phyloP scores from a whole-genome alignment of 2,797 vertebrate species.

The Pangasius krempfi region DNA sequence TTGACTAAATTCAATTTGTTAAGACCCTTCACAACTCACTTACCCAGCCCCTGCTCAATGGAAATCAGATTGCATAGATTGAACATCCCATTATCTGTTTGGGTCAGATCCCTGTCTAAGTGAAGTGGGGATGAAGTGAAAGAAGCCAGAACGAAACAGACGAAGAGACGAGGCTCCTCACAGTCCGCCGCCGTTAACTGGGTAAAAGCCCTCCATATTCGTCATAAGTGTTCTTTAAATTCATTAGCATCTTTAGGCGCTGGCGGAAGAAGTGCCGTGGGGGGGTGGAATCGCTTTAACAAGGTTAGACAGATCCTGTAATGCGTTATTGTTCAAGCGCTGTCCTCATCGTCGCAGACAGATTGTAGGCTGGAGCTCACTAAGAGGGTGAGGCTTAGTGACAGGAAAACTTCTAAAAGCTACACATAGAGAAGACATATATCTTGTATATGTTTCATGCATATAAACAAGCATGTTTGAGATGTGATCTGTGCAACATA shows the following conservation, averaged over 20 bases:
- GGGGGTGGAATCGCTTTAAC: slow-evolving; percentile 76
- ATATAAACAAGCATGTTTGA: not conserved
- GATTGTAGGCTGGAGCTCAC: slow-evolving; percentile 56
- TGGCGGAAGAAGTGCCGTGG: slow-evolving; percentile 77
- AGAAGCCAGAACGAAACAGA: slow-evolving; percentile 71
- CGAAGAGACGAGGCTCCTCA: slow-evolving; percentile 78
- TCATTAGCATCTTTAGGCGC: slow-evolving; percentile 83
- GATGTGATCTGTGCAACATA: not conserved
- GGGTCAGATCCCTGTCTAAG: slow-evolving; percentile 72
- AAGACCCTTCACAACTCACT: slow-evolving; percentile 84
- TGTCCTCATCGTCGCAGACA: slow-evolving; percentile 74
- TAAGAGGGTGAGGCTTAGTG: slow-evolving; percentile 24
- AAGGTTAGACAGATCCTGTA: slow-evolving; percentile 80
- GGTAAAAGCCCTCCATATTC: slow-evolving; percentile 85
- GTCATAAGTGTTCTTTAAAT: slow-evolving; percentile 88
- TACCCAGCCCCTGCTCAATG: slow-evolving; percentile 82
- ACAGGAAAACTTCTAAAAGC: slow-evolving; percentile 19
- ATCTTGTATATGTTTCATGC: not conserved
- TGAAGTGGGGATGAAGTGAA: slow-evolving; percentile 66
- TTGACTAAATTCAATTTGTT: slow-evolving; percentile 84
- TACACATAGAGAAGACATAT: slow-evolving; percentile 2
- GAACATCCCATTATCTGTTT: slow-evolving; percentile 85
- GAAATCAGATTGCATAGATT: slow-evolving; percentile 89
- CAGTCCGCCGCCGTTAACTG: slow-evolving; percentile 81
- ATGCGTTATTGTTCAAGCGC: slow-evolving; percentile 76